Evolutionary conservation across 2,113 vertebrate genomes (phyloP), one percentile per base, ranked within the genome.

Genomic region (Microtus montanus): DNA sequence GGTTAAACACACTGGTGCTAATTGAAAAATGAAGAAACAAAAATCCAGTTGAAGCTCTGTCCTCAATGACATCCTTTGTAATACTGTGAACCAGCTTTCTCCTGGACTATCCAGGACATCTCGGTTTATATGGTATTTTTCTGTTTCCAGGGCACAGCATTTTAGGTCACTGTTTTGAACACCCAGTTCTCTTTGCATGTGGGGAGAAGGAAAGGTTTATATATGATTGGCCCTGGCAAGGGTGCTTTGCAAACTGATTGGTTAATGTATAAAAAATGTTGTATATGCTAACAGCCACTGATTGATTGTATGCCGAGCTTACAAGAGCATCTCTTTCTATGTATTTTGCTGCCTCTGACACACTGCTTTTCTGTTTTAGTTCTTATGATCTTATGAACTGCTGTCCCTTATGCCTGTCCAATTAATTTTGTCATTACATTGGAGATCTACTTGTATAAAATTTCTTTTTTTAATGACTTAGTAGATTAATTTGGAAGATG

Each of bases 361-460:
- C 89, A 66, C 41, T 74, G 19, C 9, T 49, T 96, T 94, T 92
- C 35, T 73, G 7, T 71, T 20, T 95, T 91, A 33, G 87, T 75
- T 77, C 61, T 93, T 79, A 38, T 61, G 58, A 87, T 91, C 88
- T 97, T 92, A 49, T 94, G 47, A 86, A 26, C 30, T 20, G 47
- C 7, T 91, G 77, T 94, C 52, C 22, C 41, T 93, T 78, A 54
- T 54, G 87, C 74, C 94, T 89, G 91, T 84, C 73, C 93, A 96
- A 90, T 97, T 97, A 97, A 96, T 96, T 95, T 95, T 89, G 47
- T 93, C 90, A 97, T 96, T 95, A 93, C 78, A 74, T 35, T 93
- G 58, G 95, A 91, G 95, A 96, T 92, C 64, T 7, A 15, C 78
- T 94, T 97, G 33, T 52, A 73, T 93, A 49, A 95, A 74, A 95